Evolutionary conservation across 1,140 invertebrate genomes (phyloP).

Genomic region (Micrasema minimum): DNA sequence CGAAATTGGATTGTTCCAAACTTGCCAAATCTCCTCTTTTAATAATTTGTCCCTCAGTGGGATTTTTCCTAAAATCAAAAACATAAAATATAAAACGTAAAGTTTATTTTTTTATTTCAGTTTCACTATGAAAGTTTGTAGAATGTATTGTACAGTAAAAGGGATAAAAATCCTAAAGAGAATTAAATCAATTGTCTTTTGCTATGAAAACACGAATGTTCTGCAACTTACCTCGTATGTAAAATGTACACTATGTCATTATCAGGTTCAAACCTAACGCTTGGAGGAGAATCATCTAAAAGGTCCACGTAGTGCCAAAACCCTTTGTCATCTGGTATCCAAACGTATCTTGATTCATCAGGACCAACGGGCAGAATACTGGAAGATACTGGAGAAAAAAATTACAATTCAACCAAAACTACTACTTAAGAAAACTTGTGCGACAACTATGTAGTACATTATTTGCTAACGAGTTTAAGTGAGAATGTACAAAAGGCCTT

Average conservation of each 20-base stretch:
- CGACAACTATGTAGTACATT: neutral
- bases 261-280: conserved; percentile 22
- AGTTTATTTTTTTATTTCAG: too few relatives aligned
- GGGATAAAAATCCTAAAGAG: too few relatives aligned
- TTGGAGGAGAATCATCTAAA: conserved; percentile 25
- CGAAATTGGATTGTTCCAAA: conserved; percentile 57
- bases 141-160: neutral
- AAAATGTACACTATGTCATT: conserved; percentile 53
- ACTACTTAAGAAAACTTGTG: neutral
- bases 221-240: conserved; percentile 57
- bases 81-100: too few relatives aligned
- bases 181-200: too few relatives aligned
- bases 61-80: conserved; percentile 42
- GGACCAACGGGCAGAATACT: conserved; percentile 10
- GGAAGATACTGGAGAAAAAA: neutral
- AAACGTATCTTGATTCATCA: conserved; percentile 53
- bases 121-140: too few relatives aligned
- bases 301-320: conserved; percentile 34
- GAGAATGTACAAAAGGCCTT: too few relatives aligned
- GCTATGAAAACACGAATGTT: too few relatives aligned
- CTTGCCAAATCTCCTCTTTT: conserved; percentile 46
- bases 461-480: neutral
- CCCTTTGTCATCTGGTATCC: conserved; percentile 56
- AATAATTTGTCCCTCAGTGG: conserved; percentile 46
- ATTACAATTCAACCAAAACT: neutral